Evolutionary conservation across 2,113 vertebrate genomes (phyloP).

Genomic region (Pygoscelis antarcticus): DNA sequence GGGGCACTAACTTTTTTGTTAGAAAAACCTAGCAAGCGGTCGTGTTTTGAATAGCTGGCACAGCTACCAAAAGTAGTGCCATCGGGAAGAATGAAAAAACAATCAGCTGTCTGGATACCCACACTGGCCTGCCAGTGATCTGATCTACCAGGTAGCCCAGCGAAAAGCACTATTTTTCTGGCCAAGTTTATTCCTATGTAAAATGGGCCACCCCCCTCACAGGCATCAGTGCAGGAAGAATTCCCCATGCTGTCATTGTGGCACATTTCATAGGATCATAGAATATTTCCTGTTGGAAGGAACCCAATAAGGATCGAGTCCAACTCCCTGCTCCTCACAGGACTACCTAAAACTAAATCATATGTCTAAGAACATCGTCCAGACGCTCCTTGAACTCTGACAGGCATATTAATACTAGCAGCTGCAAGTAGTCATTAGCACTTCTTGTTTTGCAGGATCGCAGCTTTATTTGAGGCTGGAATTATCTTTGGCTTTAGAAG

Average conservation of each 20-base stretch:
- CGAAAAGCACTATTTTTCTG: background rate
- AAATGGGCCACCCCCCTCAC: background rate
- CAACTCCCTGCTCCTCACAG: background rate
- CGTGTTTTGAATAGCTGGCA: background rate
- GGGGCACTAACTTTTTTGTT: background rate
- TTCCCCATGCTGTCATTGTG: background rate
- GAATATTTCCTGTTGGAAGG: background rate
- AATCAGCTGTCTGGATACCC: background rate
- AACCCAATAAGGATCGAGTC: background rate
- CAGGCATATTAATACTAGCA: background rate
- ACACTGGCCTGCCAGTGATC: background rate
- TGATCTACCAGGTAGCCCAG: background rate
- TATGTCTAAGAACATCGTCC: background rate
- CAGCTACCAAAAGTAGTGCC: background rate
- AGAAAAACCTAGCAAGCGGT: background rate
- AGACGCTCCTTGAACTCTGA: background rate
- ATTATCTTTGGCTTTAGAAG: background rate
- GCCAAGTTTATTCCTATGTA: background rate
- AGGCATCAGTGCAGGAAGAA: background rate
- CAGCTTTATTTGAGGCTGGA: background rate
- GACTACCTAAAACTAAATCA: background rate
- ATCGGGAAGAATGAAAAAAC: background rate
- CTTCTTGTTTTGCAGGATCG: background rate
- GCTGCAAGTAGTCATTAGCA: background rate
- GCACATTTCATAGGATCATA: background rate